Percentiles rank a stretch among this genome's conserved stretches.
phyloP scores from a whole-genome alignment of 2,888 invertebrate species.

The Miltochrista miniata region DNA sequence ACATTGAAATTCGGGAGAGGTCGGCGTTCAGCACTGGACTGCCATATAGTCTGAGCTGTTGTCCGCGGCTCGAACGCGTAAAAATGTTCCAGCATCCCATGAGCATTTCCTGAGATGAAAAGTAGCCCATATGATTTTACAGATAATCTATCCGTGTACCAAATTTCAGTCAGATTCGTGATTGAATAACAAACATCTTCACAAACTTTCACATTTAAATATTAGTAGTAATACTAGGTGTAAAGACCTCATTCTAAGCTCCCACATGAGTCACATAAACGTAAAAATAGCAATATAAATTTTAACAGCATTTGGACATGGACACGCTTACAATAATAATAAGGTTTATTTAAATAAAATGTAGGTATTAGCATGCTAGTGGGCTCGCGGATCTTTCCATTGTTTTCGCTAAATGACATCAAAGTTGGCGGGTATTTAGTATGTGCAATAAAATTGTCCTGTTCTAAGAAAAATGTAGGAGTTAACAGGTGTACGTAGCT shows the following conservation, averaged over 20 bases:
- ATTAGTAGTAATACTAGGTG: constrained; percentile 52
- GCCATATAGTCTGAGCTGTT: too few species aligned
- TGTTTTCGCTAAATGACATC: constrained; percentile 83
- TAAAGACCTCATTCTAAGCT: constrained; percentile 66
- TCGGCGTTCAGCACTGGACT: too few species aligned
- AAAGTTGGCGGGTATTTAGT: constrained; percentile 78
- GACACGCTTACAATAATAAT: constrained; percentile 76
- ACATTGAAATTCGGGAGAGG: too few species aligned
- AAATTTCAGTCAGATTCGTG: too few species aligned
- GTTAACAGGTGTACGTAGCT: constrained; percentile 47
- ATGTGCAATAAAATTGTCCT: constrained; percentile 70
- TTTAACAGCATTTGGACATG: constrained; percentile 69
- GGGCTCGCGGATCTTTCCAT: constrained; percentile 71
- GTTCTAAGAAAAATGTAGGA: constrained; percentile 64
- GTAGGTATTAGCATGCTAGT: constrained; percentile 71
- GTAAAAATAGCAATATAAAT: constrained; percentile 79
- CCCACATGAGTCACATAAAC: constrained; percentile 73
- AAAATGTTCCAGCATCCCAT: too few species aligned
- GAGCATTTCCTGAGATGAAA: too few species aligned
- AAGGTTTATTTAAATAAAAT: constrained; percentile 80
- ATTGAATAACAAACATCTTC: too few species aligned
- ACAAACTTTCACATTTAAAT: too few species aligned
- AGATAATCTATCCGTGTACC: too few species aligned
- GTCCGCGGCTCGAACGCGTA: too few species aligned
- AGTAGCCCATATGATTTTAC: too few species aligned